Evolutionary conservation across 2,797 vertebrate genomes (phyloP).

Genomic region (Pteropus rufus): DNA sequence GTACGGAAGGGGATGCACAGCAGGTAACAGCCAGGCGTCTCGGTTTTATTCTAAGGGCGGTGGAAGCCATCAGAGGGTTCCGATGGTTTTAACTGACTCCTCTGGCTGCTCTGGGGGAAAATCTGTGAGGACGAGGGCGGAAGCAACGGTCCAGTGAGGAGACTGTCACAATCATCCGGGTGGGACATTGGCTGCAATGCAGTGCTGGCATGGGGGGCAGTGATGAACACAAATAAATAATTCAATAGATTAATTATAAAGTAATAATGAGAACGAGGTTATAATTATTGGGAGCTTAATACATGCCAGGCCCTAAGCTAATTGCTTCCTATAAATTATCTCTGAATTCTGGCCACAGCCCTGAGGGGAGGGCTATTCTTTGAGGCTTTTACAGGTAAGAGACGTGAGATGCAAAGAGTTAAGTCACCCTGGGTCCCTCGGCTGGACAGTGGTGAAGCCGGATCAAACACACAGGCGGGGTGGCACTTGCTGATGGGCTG

Average conservation of each 20-base stretch:
- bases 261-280: not conserved
- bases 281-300: not conserved
- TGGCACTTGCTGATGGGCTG: no score
- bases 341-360: not conserved
- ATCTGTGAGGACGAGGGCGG: not conserved
- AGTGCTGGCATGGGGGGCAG: not conserved
- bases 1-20: not conserved
- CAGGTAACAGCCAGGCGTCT: not conserved
- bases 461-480: not conserved
- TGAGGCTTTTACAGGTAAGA: not conserved
- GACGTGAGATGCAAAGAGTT: not conserved
- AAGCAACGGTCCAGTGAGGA: not conserved
- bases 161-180: not conserved
- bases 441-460: not conserved
- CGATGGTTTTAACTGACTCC: not conserved
- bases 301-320: not conserved
- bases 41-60: not conserved
- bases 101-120: not conserved
- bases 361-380: not conserved
- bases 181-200: not conserved
- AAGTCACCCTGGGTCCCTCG: not conserved
- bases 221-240: not conserved
- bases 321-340: rapidly evolving
- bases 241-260: not conserved
- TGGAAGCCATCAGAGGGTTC: not conserved